Base-by-base conservation (phyloP, 2,888 invertebrate species). In the Lasiommata megera region DNA sequence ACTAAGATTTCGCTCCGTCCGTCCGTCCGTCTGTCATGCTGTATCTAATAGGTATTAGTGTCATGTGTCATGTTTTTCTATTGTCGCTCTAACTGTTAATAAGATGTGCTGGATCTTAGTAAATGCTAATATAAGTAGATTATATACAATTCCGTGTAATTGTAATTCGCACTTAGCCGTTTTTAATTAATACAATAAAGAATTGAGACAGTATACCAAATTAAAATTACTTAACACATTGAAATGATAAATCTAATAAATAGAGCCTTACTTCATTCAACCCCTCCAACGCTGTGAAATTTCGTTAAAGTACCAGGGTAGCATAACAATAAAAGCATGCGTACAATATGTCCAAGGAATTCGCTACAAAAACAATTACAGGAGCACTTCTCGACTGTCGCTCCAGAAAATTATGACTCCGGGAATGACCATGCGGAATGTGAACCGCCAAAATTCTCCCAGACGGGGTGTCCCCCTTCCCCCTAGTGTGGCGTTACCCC, bases 401-500 rank as follows among this genome's bases (percentile, higher is more conserved):
- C 69, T 62, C 70, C 64, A 63, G 69, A 74, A 76, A 85, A 82
- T 85, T 86, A 88, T 88, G 86, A 87, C 73, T 82, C 77, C 54
- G 72, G 73, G 82, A 81, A 89, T 89, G 90, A 89, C 89, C 88
- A 86, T 64, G 89, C 86, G 82, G 85, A 84, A 88, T 87, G 80
- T 73, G 68, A 71, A 76, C 80, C 80, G 69, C 75, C 80, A 67
- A 77, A 80, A 84, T 84, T 83, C 83, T 64, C 62, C 55, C 58
- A 67, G 64, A 58, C 60, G 61, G 68, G 68, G 69, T 55, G 53
- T 43, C 56, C 46, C 53, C 54, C 59, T 41, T 40, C 67, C 52
- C 52, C 59, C 46, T 47, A 48, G 52, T 59, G 58, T 54, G 58
- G 61, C 43, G 56, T 63, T 31, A 48, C 64, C 63, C 58, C 53